Evolutionary conservation across 2,888 invertebrate species (phyloP), one percentile per base, ranked within the genome.

Genomic region (Scaptomyza polygonia): DNA sequence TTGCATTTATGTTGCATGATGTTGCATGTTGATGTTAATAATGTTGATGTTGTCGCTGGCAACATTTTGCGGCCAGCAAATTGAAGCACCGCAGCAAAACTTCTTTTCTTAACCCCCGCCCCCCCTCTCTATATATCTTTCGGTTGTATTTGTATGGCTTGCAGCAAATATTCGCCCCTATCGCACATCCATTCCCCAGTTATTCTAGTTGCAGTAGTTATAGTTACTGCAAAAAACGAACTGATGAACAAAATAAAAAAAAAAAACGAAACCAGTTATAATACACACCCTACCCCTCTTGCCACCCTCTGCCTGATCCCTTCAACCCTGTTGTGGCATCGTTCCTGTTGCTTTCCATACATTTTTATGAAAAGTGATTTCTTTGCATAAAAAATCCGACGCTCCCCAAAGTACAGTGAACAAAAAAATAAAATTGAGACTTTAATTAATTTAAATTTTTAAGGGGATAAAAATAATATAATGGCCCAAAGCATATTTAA

Each of bases 361-460:
- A 70, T 78, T 7, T 34, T 12, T 32, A 85, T 80, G 86, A 88
- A 87, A 88, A 88, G 86, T 88, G 87, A 86, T 86, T 87, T 86
- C 86, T 86, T 80, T 83, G 86, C 80, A 86, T 77, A 84, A 88
- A 84, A 88, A 80, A 79, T 57, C 45, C 25, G 5, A 25, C 65
- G 55, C 49, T 64, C 36, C 40, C 57, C 40, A 61, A 42, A 43
- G 12, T 16, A 25, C 80, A 85, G 82, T 65, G 53, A 8, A 16
- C 40, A 53, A 68, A 84, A 71, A 11, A 0, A 84, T 66, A 11
- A 0, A 2, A 5, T 5, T 5, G 0, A 0, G 25, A 25, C 25
- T 25, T 25, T 25, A 25, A 25, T 5, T 25, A 5, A 5, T 25
- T 5, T 5, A 25, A 25, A 25, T 25, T 25, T 3, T 2, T 5